Percentiles rank a stretch among this genome's conserved stretches.
Conservation (phyloP, 2,888 invertebrate genomes). For the Odontocolon sp. region DNA sequence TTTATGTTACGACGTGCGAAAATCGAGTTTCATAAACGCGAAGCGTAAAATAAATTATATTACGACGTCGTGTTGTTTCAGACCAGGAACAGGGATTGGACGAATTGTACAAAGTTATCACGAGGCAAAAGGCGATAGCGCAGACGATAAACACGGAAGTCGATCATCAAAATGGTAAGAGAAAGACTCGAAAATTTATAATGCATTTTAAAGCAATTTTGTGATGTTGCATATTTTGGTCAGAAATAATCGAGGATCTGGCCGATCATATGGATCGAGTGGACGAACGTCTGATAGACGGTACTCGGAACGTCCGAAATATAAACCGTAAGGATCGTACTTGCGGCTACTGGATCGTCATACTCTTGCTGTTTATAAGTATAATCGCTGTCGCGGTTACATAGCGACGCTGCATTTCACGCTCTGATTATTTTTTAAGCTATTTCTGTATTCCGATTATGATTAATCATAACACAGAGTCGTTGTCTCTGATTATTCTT, state of each 20-base stretch:
- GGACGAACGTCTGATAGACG: slow-evolving; percentile 85
- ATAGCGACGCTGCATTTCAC: slow-evolving; percentile 66
- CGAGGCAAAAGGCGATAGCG: slow-evolving; percentile 89
- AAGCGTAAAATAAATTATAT: not conserved
- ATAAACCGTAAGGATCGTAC: slow-evolving; percentile 87
- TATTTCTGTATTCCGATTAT: not conserved
- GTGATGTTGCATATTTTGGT: slow-evolving; percentile 67
- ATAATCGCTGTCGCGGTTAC: slow-evolving; percentile 84
- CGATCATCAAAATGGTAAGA: slow-evolving; percentile 88
- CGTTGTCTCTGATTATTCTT: not conserved
- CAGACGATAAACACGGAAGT: slow-evolving; percentile 89
- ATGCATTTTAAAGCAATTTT: not conserved
- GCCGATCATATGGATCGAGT: slow-evolving; percentile 88
- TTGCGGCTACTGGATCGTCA: slow-evolving; percentile 89
- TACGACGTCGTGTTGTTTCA: slow-evolving; percentile 71
- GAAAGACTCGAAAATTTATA: slow-evolving; percentile 19
- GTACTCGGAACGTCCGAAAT: slow-evolving; percentile 86
- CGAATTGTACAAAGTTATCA: slow-evolving; percentile 87
- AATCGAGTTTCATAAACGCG: too few species aligned
- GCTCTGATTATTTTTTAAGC: slow-evolving; percentile 36
- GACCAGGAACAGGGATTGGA: slow-evolving; percentile 91
- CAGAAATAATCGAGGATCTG: slow-evolving; percentile 89
- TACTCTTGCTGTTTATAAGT: slow-evolving; percentile 86
- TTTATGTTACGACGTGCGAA: too few species aligned
- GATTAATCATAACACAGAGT: not conserved